Base-by-base conservation (phyloP, 2,888 invertebrate species). In the Latrodectus hesperus region DNA sequence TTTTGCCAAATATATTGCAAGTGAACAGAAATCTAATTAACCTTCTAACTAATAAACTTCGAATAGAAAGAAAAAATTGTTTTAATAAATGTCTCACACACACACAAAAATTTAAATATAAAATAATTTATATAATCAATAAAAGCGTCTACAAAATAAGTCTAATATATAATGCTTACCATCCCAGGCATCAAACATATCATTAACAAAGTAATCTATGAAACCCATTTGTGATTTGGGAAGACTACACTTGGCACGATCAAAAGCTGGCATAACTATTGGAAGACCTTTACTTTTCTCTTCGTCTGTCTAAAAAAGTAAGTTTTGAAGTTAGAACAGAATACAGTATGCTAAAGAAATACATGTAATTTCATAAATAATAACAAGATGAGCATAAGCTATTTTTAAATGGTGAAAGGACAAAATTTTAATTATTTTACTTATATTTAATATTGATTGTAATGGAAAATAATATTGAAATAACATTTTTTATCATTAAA, bases 191-290 rank as follows among this genome's bases (percentile, higher is more conserved):
- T 98, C 97, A 94, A 99, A 97, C 97, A 99, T 98, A 92, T 98
- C 98, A 91, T 96, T 96, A 91, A 99, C 98, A 92, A 99, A 99
- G 93, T 96, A 98, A 93, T 99, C 99, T 90, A 98, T 96, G 93
- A 99, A 99, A 84, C 98, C 98, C 91, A 98, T 97, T 94, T 99
- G 99, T 88, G 98, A 98, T 93, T 98, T 97, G 80, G 99, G 98
- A 92, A 99, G 97, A 91, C 98, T 98, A 93, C 99, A 99, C 1
- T 96, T 95, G 88, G 95, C 94, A 90, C 98, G 95, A 93, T 99
- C 99, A 93, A 99, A 99, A 95, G 98, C 96, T 11, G 99, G 98
- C 99, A 99, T 99, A 89, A 99, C 97, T 11, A 99, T 97, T 0
- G 99, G 99, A 91, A 99, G 93, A 75, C 95, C 95, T 90, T 95